Base-by-base conservation (phyloP, 2,113 vertebrate species). In the Toxostoma redivivum region DNA sequence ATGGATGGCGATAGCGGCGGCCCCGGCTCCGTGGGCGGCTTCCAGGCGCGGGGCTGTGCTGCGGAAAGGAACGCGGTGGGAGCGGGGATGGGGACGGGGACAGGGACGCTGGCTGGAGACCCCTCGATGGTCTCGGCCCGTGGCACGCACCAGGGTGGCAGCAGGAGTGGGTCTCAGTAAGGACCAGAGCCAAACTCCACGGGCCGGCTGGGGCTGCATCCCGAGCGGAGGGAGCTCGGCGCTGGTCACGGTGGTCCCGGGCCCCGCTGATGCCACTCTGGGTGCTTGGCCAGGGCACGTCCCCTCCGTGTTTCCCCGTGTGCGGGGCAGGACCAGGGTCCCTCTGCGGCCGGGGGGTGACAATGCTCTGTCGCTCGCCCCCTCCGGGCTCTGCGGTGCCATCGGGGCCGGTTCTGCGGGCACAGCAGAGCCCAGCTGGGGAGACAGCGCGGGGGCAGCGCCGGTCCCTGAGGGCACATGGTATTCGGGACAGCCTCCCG, bases 221-320 rank as follows among this genome's bases (percentile, higher is more conserved):
- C 64, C 1, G 57, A 11, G 14, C 6, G 4, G 8, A 12, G 45
- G 7, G 19, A n/a, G 20, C 2, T 0, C 7, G 4, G 31, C 0
- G 51, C 33, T 7, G 53, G 50, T 28, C 50, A 10, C 7, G 44
- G 33, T 9, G 54, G 16, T 40, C 23, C 47, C 12, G 5, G 42
- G 7, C 60, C 12, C 15, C 12, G 6, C 6, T 22, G 2, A 2
- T 20, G 60, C 45, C 38, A 0, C 1, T 7, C 69, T 2, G 45
- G 0, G 4, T 4, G 51, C 20, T 45, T 1, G 51, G 12, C 11
- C 2, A 1, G 22, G 77, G 44, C 53, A 5, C 1, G 0, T 27
- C 23, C 58, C 5, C 23, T 51, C 69, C 0, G 38, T 67, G 61
- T 66, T 61, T 89, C 47, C 65, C 74, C 14, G 0, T 0, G 25